These are phyloP conservation scores for Natator depressus DNA, from an alignment of 2,113 vertebrate species.

Conservation along the genomic window DNA sequence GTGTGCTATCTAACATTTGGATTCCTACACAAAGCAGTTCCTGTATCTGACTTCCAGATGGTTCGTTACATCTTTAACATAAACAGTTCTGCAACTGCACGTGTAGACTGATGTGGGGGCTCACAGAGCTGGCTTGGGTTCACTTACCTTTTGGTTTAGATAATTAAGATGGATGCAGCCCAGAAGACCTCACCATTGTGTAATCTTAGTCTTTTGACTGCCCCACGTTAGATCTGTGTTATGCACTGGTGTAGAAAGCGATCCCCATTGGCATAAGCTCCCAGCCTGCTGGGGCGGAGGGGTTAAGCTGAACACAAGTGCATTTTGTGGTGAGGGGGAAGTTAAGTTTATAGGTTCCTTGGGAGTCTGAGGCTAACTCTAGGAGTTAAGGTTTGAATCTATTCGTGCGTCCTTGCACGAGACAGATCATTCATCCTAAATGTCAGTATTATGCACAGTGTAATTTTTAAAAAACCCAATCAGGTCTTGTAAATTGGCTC, in stretches of 20 bases:
- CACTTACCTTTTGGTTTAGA: slow-evolving; percentile 66
- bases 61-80: slow-evolving; percentile 53
- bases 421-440: slow-evolving; percentile 24
- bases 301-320: slow-evolving; percentile 39
- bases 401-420: slow-evolving; percentile 50
- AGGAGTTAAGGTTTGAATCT: slow-evolving; percentile 39
- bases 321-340: not conserved
- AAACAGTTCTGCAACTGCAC: slow-evolving; percentile 61
- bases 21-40: not conserved
- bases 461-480: slow-evolving; percentile 50
- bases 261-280: not conserved
- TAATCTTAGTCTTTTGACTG: slow-evolving; percentile 28
- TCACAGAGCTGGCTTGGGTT: slow-evolving; percentile 50
- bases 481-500: slow-evolving; percentile 70
- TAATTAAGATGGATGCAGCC: slow-evolving; percentile 47
- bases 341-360: slow-evolving; percentile 55
- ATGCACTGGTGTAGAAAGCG: slow-evolving; percentile 55
- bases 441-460: slow-evolving; percentile 72
- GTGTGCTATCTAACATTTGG: not conserved
- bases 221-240: slow-evolving; percentile 42
- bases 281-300: not conserved
- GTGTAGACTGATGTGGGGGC: slow-evolving; percentile 23
- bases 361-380: slow-evolving; percentile 34
- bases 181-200: slow-evolving; percentile 30
- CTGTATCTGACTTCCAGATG: slow-evolving; percentile 49